Evolutionary conservation across 2,888 invertebrate genomes (phyloP).

Genomic region (Rotaria macrura): DNA sequence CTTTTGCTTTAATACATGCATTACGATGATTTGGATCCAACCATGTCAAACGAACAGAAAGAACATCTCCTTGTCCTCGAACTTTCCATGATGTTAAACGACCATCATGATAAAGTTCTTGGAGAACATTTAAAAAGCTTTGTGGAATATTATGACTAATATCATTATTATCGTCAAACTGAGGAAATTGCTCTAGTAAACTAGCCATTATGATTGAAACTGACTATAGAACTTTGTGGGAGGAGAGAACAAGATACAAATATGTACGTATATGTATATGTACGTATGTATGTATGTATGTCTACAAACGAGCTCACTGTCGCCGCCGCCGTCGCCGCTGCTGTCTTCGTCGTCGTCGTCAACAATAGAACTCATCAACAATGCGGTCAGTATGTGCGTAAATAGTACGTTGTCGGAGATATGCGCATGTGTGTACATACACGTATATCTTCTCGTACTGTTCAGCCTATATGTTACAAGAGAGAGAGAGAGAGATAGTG

Average conservation of each 20-base stretch:
- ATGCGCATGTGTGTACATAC: neutral
- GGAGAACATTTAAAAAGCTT: conserved; percentile 16
- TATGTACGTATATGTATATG: neutral
- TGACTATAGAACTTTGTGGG: neutral
- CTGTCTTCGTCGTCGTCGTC: neutral
- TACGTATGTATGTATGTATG: neutral
- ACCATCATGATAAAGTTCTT: conserved; percentile 24
- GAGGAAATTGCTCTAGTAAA: neutral
- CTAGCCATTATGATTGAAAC: neutral
- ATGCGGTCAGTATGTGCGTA: neutral
- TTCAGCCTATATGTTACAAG: neutral
- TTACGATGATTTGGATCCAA: conserved; percentile 4
- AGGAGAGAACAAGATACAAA: neutral
- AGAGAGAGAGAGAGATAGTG: neutral
- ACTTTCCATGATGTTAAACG: conserved; percentile 28
- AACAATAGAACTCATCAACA: neutral
- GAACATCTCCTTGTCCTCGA: conserved; percentile 22
- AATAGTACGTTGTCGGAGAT: neutral
- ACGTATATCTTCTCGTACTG: neutral
- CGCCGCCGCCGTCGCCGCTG: neutral
- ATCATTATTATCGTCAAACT: neutral
- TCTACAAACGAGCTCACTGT: neutral
- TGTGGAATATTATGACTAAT: neutral
- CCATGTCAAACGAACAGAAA: conserved; percentile 27
- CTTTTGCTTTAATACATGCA: conserved; percentile 1